Base-by-base conservation (phyloP, 2,113 vertebrate genomes). In the Pantherophis guttatus region DNA sequence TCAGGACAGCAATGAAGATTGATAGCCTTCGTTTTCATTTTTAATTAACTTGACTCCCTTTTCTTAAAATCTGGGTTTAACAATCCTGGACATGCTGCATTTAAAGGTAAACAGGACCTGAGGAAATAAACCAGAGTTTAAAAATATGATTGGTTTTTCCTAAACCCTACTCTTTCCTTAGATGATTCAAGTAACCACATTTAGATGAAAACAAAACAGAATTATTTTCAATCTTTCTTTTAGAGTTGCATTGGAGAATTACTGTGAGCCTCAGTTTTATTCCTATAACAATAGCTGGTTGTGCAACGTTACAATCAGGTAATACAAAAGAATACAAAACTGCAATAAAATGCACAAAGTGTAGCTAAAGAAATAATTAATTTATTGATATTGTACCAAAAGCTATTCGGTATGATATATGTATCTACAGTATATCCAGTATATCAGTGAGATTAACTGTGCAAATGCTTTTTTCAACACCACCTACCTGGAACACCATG, bases 401-500 rank as follows among this genome's bases (percentile, higher is more conserved):
- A 54, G 1, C 59, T 33, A 55, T 29, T 4, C 13, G 91, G 54
- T 11, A 62, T 4, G 2, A 52, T n/a, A 12, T 95, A 92, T 92
- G 55, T 39, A 39, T 15, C 17, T 39, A 44, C 39, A 44, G 39
- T 44, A 21, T 19, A 39, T 81, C n/a, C 33, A 81, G 33, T 2
- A 3, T 44, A 44, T 81, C 75, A 21, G 75, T 44, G 1, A 93
- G 88, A n/a, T 94, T 15, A 88, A 92, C n/a, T 94, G 23, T 92
- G 58, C 8, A 52, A 87, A 17, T 1, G 29, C 39, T n/a, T 44
- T 57, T 86, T 58, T 44, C 91, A 93, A 12, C 1, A 54, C 58
- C 86, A 94, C 98, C 92, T 87, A 98, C 98, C 98, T 98, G 98
- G 95, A 98, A 98, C 50, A 98, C 98, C 97, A 98, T 97, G 96